phyloP scores from a whole-genome alignment of 2,113 vertebrate species.

The Dunckerocampus dactyliophorus region DNA sequence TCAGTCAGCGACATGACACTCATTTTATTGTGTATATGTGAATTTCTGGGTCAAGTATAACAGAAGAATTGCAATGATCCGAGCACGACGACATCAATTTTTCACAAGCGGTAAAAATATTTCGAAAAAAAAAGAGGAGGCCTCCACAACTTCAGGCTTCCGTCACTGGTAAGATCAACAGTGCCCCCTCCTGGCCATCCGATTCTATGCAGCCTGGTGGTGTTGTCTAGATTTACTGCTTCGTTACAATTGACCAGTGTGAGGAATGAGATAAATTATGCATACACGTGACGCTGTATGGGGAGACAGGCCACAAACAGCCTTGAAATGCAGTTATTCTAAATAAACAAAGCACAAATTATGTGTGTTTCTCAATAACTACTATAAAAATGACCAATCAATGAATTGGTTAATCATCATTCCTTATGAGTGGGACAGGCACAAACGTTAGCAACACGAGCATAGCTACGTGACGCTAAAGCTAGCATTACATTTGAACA shows the following conservation, averaged over 20 bases:
- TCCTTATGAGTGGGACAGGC: no score
- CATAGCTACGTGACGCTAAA: no score
- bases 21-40: conserved; percentile 19
- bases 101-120: conserved; percentile 55
- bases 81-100: conserved; percentile 45
- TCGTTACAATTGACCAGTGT: background rate
- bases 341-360: no score
- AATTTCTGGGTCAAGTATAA: conserved; percentile 51
- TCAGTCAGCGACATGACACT: conserved; percentile 18
- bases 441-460: no score
- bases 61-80: conserved; percentile 39
- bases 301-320: no score
- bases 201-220: background rate
- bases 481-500: no score
- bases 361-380: background rate
- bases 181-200: conserved; percentile 49
- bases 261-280: background rate
- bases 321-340: no score
- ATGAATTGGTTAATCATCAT: background rate
- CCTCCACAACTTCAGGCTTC: conserved; percentile 10
- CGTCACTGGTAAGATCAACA: conserved; percentile 37
- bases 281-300: no score
- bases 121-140: conserved; percentile 19
- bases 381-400: background rate
- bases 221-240: background rate